A percentile compares a stretch with the other conserved stretches of the same genome.
These are phyloP conservation scores for Capitulum mitella DNA, from an alignment of 2,888 invertebrate genomes.

Conservation along the genomic window DNA sequence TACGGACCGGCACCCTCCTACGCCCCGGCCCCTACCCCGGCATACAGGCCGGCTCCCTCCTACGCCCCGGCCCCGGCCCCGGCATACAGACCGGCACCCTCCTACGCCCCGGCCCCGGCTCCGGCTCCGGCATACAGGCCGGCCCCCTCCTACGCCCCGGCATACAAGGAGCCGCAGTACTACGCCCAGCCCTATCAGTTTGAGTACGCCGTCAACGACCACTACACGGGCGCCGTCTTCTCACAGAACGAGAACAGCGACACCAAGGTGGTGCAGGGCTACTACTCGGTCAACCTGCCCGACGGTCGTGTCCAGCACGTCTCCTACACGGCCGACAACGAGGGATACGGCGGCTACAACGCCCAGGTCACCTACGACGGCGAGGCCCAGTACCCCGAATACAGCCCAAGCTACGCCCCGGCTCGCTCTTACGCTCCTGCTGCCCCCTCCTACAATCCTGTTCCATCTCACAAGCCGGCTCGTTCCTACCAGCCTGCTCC, in stretches of 20 bases:
- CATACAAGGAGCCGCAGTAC: background rate
- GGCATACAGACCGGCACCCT: background rate
- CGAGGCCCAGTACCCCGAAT: constrained; percentile 53
- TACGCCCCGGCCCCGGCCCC: background rate
- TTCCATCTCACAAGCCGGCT: background rate
- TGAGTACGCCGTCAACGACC: constrained; percentile 64
- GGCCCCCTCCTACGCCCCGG: background rate
- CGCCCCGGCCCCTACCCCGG: background rate
- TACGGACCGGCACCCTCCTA: background rate
- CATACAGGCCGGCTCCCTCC: background rate
- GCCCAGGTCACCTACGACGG: background rate
- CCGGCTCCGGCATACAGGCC: background rate
- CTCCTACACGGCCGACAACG: constrained; percentile 72
- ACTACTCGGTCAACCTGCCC: constrained; percentile 73
- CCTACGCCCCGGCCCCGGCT: background rate
- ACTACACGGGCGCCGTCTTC: constrained; percentile 45
- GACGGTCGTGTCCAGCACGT: constrained; percentile 49
- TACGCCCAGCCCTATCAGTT: constrained; percentile 59
- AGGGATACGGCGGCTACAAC: constrained; percentile 77
- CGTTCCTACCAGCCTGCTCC: background rate
- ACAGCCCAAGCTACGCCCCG: constrained; percentile 55
- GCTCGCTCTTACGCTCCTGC: no score
- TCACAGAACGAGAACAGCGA: constrained; percentile 79
- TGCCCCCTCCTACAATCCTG: background rate
- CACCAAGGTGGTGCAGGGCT: constrained; percentile 74